These are phyloP conservation scores for Lycodopsis pacificus DNA, from an alignment of 2,797 vertebrate species.

Conservation along the genomic window DNA sequence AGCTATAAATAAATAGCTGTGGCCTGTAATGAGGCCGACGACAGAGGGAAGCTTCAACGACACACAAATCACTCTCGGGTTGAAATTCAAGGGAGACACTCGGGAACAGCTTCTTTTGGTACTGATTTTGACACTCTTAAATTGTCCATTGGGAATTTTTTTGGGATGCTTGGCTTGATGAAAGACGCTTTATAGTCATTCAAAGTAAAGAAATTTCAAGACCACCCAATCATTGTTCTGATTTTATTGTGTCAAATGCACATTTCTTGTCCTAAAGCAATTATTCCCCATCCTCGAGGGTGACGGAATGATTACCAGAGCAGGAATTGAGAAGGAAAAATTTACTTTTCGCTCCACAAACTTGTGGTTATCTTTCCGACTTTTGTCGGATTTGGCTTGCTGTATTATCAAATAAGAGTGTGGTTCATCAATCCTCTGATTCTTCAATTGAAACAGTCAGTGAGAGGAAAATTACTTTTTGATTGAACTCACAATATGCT, in stretches of 20 bases:
- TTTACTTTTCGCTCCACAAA: background rate
- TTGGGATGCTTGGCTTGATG: background rate
- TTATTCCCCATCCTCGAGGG: background rate
- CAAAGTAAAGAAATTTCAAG: background rate
- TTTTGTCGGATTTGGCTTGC: background rate
- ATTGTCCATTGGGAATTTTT: too few species aligned
- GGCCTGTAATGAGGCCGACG: slow-evolving; percentile 15
- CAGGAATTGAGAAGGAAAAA: too few species aligned
- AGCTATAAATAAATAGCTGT: slow-evolving; percentile 53
- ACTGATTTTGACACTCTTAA: background rate
- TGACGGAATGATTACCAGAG: background rate
- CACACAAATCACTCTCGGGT: background rate
- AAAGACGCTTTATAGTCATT: background rate
- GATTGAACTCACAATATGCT: background rate
- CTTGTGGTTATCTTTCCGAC: background rate
- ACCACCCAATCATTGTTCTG: background rate
- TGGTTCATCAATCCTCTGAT: background rate
- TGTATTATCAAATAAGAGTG: background rate
- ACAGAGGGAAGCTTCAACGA: background rate
- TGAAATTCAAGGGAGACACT: slow-evolving; percentile 6
- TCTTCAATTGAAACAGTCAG: background rate
- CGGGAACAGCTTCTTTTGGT: background rate
- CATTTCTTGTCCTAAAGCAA: background rate
- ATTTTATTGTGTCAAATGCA: background rate
- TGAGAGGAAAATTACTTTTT: slow-evolving; percentile 8